These are phyloP conservation scores for Pipra filicauda DNA, from an alignment of 2,113 vertebrate species.

Conservation along the genomic window DNA sequence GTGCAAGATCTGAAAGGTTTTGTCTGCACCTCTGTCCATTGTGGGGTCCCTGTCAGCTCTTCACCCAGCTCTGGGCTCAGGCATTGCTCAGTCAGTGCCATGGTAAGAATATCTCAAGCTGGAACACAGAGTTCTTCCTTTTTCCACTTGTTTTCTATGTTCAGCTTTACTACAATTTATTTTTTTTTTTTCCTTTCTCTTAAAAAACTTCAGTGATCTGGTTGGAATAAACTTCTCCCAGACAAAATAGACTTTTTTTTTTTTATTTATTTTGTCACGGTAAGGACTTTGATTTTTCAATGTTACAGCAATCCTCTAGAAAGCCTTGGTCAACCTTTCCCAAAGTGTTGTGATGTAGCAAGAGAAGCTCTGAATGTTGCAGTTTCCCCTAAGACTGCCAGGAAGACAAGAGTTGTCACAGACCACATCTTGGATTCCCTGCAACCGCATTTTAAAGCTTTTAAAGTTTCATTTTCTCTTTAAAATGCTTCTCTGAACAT, in stretches of 20 bases:
- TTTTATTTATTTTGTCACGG: background rate
- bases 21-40: background rate
- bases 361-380: background rate
- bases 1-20: background rate
- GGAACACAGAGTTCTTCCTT: background rate
- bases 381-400: background rate
- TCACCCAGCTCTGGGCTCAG: background rate
- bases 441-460: constrained; percentile 49
- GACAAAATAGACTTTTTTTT: background rate
- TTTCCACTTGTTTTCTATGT: background rate
- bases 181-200: background rate
- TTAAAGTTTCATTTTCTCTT: constrained; percentile 60
- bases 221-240: background rate
- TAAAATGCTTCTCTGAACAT: constrained; percentile 59
- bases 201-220: background rate
- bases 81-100: background rate
- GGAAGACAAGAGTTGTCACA: constrained; percentile 27
- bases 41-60: background rate
- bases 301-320: background rate
- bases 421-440: constrained; percentile 36
- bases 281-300: background rate
- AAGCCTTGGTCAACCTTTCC: background rate
- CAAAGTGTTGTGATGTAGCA: background rate
- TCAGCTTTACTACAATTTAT: accelerated
- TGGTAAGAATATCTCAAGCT: background rate